Evolutionary conservation across 2,888 invertebrate genomes (phyloP), one percentile per base, ranked within the genome.

Genomic region (Sminthurides aquaticus): DNA sequence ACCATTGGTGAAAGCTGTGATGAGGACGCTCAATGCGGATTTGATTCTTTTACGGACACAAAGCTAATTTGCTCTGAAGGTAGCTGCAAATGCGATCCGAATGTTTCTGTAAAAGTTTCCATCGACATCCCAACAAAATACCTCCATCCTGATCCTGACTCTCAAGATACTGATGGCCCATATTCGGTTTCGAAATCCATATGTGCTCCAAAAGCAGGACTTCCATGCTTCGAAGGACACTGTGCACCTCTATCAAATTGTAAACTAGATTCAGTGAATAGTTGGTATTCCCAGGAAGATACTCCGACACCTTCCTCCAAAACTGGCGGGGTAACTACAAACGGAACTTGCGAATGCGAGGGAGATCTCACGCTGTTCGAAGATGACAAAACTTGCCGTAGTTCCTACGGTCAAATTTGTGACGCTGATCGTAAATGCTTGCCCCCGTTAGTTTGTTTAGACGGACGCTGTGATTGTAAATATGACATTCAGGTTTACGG

Each of bases 31-130:
- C 52, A 60, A 2, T 60, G 60, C 29, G 8, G 43, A 5, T 5
- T 15, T 15, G 43, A 1, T 3, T 5, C n/a, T 2, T 27, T 60
- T 11, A 27, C 15, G 2, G 22, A 22, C 1, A 11, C 27, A 1
- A 26, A 28, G 28, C 15, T 60, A 1, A n/a, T 26, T 27, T 60
- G 60, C 49, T 15, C 20, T n/a, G 8, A 60, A 2, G 52, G 52
- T 1, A 52, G 5, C 1, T 60, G 60, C 24, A 3, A 52, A 20
- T 60, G 60, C 52, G 29, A 60, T 20, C 52, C 60, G 49, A 52
- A 15, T 1, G 18, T 28, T 2, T 49, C 52, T n/a, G 11, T 22
- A n/a, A n/a, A n/a, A n/a, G n/a, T n/a, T n/a, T n/a, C n/a, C n/a
- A n/a, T n/a, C n/a, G n/a, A n/a, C n/a, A n/a, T n/a, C n/a, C n/a